Evolutionary conservation across 64 coral and sea anemone species (phyloP).

Genomic region (Dendronephthya gigantea): DNA sequence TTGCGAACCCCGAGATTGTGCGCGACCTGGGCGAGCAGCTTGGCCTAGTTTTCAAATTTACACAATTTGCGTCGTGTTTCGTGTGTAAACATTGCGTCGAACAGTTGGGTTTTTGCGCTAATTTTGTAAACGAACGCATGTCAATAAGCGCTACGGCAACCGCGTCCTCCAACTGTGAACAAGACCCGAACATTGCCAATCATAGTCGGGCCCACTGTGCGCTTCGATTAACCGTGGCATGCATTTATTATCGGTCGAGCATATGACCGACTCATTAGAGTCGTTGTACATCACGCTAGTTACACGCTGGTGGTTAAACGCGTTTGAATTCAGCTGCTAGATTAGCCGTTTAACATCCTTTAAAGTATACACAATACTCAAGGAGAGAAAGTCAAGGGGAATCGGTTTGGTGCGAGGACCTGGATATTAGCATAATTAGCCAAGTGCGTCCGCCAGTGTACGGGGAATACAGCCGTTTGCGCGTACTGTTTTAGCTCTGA

Average conservation of each 20-base stretch:
- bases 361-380: background rate
- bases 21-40: background rate
- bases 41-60: background rate
- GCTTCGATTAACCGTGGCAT: background rate
- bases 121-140: background rate
- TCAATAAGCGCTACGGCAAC: background rate
- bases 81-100: background rate
- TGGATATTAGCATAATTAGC: background rate
- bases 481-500: background rate
- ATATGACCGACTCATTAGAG: background rate
- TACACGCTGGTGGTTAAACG: background rate
- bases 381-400: background rate
- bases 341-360: constrained; percentile 2
- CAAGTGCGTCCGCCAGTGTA: background rate
- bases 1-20: background rate
- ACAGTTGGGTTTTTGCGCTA: background rate
- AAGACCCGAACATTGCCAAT: background rate
- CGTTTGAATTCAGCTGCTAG: background rate
- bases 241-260: background rate
- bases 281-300: background rate
- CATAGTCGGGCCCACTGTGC: background rate
- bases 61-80: background rate
- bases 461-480: background rate
- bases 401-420: too few species aligned
- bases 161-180: background rate